phyloP scores from a whole-genome alignment of 2,888 invertebrate species.

The Cheilosia vulpina region DNA sequence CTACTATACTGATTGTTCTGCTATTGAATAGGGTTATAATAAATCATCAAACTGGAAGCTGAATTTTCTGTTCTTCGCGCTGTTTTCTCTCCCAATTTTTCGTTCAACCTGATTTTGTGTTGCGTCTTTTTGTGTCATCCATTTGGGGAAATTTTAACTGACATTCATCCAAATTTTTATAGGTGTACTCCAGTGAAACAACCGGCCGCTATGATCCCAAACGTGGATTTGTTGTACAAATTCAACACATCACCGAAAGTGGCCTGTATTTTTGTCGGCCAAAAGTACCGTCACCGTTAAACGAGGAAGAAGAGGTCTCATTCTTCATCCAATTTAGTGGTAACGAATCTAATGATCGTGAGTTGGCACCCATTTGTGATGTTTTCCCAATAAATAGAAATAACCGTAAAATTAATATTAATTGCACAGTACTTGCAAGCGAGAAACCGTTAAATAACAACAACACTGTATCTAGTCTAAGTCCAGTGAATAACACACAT shows the following conservation, averaged over 20 bases:
- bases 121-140: conserved; percentile 19
- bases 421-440: conserved; percentile 74
- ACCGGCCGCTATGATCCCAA: conserved; percentile 81
- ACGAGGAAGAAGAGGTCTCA: conserved; percentile 79
- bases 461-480: conserved; percentile 71
- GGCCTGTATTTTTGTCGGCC: conserved; percentile 81
- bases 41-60: too few species aligned
- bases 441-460: conserved; percentile 72
- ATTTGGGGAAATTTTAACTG: conserved; percentile 8
- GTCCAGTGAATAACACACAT: conserved; percentile 73
- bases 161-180: conserved; percentile 45
- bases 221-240: conserved; percentile 81
- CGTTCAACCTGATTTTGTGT: conserved; percentile 20
- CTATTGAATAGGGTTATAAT: too few species aligned
- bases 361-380: conserved; percentile 82
- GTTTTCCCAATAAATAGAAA: conserved; percentile 79
- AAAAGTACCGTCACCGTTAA: conserved; percentile 78
- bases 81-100: background rate
- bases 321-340: conserved; percentile 79
- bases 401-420: conserved; percentile 73
- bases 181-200: conserved; percentile 80
- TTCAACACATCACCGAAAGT: conserved; percentile 80
- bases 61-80: too few species aligned
- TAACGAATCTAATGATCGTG: conserved; percentile 83
- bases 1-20: too few species aligned